A percentile compares a stretch with the other conserved stretches of the same genome.
Conservation (phyloP, 2,888 invertebrate species). For the Ommatoiulus sabulosus region DNA sequence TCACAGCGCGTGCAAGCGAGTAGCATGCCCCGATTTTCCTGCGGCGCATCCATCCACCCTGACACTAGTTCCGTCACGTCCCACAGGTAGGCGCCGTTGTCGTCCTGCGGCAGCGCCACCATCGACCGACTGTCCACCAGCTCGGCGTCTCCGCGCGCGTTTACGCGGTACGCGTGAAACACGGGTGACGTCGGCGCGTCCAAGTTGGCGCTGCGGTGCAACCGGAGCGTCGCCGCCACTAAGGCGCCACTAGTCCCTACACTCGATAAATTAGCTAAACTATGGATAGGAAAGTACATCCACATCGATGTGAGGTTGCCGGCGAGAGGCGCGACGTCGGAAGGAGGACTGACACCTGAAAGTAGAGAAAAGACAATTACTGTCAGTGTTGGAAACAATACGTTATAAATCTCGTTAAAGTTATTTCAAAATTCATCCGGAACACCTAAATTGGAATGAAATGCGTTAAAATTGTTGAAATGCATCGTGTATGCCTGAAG, state of each 20-base stretch:
- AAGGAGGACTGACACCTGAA: slow-evolving; percentile 45
- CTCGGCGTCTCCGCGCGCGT: background rate
- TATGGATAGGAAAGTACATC: slow-evolving; percentile 38
- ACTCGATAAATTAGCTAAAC: background rate
- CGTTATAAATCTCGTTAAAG: too few relatives aligned
- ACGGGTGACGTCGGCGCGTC: slow-evolving; percentile 18
- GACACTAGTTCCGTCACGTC: background rate
- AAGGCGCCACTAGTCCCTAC: background rate
- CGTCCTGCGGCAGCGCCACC: background rate
- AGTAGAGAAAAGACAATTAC: background rate
- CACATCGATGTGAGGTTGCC: slow-evolving; percentile 20
- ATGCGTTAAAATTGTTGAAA: too few relatives aligned
- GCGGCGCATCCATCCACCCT: background rate
- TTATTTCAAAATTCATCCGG: too few relatives aligned
- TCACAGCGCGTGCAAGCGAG: slow-evolving; percentile 26
- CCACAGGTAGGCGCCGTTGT: background rate
- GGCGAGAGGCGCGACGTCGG: background rate
- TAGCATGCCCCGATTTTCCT: slow-evolving; percentile 7
- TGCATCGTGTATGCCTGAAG: too few relatives aligned
- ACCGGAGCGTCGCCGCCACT: background rate
- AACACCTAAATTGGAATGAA: too few relatives aligned
- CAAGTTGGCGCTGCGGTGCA: slow-evolving; percentile 18
- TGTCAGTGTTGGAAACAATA: background rate
- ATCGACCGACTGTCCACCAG: background rate
- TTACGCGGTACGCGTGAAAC: slow-evolving; percentile 12